Percentiles rank a stretch among this genome's conserved stretches.
Evolutionary conservation across 2,888 invertebrate genomes (phyloP).

Genomic region (Dyspetes luteomarginatus): DNA sequence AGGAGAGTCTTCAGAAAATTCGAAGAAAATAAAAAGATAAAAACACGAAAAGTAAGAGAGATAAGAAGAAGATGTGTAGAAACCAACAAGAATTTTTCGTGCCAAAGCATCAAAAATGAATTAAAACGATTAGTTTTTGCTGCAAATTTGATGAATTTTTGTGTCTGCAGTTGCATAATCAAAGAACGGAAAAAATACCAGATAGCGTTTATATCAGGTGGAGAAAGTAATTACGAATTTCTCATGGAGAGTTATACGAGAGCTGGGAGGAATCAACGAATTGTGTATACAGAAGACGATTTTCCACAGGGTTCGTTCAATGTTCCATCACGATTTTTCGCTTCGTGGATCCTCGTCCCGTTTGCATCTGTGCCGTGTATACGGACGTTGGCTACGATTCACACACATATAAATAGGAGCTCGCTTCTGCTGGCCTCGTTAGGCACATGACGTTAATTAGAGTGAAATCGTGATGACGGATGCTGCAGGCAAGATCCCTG

Average conservation of each 20-base stretch:
- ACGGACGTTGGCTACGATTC: neutral
- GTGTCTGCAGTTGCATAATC: neutral
- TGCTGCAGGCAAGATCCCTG: constrained; percentile 56
- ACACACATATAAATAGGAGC: neutral
- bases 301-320: constrained; percentile 49
- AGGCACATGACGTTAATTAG: constrained; percentile 65
- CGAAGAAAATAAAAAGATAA: neutral
- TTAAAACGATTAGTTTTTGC: neutral
- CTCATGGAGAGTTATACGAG: neutral
- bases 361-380: neutral
- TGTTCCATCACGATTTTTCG: constrained; percentile 42
- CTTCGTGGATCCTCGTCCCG: neutral
- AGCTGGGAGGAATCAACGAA: constrained; percentile 8
- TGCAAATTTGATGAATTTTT: neutral
- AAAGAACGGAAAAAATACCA: neutral
- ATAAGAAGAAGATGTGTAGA: neutral
- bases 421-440: constrained; percentile 55
- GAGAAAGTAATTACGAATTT: neutral
- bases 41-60: neutral
- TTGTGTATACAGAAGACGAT: constrained; percentile 2
- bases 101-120: no score
- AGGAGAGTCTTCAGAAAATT: constrained; percentile 73
- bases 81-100: no score
- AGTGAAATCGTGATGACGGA: constrained; percentile 64
- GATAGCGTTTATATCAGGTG: neutral